Base-by-base conservation (phyloP, 2,797 vertebrate species). In the Enteromius mattozi region DNA sequence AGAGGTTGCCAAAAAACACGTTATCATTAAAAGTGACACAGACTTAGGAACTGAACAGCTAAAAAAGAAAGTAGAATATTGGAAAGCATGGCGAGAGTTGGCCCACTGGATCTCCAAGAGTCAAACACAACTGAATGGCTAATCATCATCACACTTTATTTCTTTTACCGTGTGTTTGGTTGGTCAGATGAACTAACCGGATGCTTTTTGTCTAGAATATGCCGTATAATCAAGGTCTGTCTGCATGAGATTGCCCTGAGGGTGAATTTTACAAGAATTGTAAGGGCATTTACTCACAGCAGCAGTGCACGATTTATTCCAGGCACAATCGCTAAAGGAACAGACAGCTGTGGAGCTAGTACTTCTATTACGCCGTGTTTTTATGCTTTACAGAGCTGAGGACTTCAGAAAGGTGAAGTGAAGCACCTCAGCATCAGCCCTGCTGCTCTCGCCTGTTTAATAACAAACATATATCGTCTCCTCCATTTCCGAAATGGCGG, bases 391-490 rank as follows among this genome's bases (percentile, higher is more conserved):
- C 69, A 82, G 49, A 78, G 63, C 63, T 77, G 82, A 78, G 24
- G 49, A 77, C 75, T 42, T 68, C 35, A 68, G 75, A 63, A 86
- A 83, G 66, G 83, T 68, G 83, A 54, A 80, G 83, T 87, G 83
- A 86, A 86, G 87, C 90, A 92, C 92, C 90, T 91, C 80, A 84
- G 84, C 89, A 70, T 81, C 33, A 61, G 19, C 87, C 3, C 61
- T 81, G 82, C 77, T 66, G 80, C 88, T 88, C 84, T 47, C 68
- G 71, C 83, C 51, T 77, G 84, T 87, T 90, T 89, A 87, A 91
- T 94, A 88, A 69, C 86, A 35, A 82, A 84, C 68, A 88, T 91
- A 88, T 87, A 89, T 88, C 80, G 85, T 90, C 88, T 85, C 88
- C 89, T 82, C 51, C 69, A 84, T 79, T 84, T 77, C 76, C 78